Conservation (phyloP, 1,140 invertebrate species). For the Antheraea mylitta region DNA sequence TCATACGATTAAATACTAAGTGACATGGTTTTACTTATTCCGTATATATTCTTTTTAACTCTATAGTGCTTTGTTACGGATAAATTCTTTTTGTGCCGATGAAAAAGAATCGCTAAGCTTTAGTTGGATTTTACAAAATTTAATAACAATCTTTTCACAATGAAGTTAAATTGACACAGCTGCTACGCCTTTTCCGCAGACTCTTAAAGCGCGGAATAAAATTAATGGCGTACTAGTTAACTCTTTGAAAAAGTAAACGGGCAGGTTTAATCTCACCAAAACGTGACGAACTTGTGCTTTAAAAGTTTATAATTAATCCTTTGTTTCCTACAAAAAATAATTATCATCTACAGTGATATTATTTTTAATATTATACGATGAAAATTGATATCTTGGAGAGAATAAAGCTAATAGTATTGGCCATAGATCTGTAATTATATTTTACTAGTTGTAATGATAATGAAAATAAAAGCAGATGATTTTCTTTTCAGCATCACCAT, state of each 20-base stretch:
- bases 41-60: not conserved
- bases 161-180: conserved; percentile 3
- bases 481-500: no score
- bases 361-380: not conserved
- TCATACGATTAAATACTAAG: no score
- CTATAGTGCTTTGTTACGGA: not conserved
- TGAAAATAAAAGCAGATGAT: no score
- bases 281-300: conserved; percentile 14
- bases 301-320: not conserved
- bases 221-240: conserved; percentile 9
- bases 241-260: not conserved
- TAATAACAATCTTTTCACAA: conserved; percentile 10
- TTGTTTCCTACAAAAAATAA: not conserved
- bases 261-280: conserved; percentile 19
- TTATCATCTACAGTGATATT: not conserved
- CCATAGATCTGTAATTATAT: no score
- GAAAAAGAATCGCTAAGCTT: not conserved
- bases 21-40: not conserved
- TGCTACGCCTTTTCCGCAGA: not conserved
- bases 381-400: not conserved
- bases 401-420: not conserved
- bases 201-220: conserved; percentile 5
- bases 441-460: no score
- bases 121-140: not conserved
- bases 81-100: not conserved